phyloP scores from a whole-genome alignment of 64 coral and sea anemone genomes.

The Montipora foliosa region DNA sequence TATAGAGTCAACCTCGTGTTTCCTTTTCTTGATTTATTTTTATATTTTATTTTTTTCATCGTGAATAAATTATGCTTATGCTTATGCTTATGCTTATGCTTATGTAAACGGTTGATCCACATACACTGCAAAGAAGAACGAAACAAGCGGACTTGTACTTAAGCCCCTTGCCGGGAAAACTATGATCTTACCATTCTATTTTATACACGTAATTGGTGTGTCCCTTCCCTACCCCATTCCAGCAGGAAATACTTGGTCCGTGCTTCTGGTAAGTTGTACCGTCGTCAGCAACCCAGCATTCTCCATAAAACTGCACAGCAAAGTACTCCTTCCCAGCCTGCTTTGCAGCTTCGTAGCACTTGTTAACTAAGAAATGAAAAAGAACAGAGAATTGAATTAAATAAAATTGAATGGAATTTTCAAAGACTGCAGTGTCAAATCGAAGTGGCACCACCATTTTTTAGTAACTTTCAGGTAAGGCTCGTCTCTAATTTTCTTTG shows the following conservation, averaged over 20 bases:
- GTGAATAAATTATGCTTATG: too few species aligned
- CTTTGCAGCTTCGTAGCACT: constrained; percentile 85
- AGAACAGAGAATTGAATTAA: not conserved
- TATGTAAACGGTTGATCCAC: too few species aligned
- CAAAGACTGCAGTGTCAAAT: not conserved
- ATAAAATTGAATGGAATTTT: not conserved
- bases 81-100: too few species aligned
- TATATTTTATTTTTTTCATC: too few species aligned
- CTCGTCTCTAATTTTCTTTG: too few species aligned
- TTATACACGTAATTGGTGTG: constrained; percentile 85
- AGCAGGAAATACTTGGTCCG: constrained; percentile 61
- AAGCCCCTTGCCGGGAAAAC: too few species aligned
- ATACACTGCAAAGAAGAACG: too few species aligned
- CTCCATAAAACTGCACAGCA: constrained; percentile 90
- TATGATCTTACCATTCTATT: constrained; percentile 37
- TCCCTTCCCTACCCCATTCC: constrained; percentile 79
- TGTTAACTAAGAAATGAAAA: constrained; percentile 53
- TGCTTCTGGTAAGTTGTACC: constrained; percentile 39
- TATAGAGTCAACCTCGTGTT: too few species aligned
- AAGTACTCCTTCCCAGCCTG: constrained; percentile 70
- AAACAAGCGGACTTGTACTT: too few species aligned
- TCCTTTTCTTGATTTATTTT: too few species aligned
- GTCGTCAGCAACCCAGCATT: constrained; percentile 85
- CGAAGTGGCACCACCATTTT: not conserved
- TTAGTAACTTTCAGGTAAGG: too few species aligned